phyloP scores from a whole-genome alignment of 2,888 invertebrate species.

The Drosophila longiperda region DNA sequence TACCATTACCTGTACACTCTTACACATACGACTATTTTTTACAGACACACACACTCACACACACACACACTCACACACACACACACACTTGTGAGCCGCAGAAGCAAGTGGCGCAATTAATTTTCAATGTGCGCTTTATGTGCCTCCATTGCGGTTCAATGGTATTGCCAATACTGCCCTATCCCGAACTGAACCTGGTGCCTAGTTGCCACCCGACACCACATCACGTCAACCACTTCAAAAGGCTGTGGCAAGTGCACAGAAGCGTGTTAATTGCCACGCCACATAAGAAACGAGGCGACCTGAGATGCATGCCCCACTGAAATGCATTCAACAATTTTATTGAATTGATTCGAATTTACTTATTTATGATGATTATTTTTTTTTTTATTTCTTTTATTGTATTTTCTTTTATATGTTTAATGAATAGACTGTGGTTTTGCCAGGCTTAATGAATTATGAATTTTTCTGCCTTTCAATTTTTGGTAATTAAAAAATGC shows the following conservation, averaged over 20 bases:
- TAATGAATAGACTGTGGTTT: background rate
- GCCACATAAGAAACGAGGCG: constrained; percentile 33
- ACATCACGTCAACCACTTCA: constrained; percentile 2
- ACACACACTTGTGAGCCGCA: constrained; percentile 13
- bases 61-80: constrained; percentile 10
- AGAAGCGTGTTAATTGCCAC: constrained; percentile 68
- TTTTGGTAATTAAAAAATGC: background rate
- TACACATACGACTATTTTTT: background rate
- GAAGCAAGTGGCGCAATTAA: constrained; percentile 65
- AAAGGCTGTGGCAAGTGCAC: constrained; percentile 48
- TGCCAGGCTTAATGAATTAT: constrained; percentile 2
- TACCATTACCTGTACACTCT: constrained; percentile 18
- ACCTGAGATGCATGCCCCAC: background rate
- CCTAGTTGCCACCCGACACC: constrained; percentile 26
- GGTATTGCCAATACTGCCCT: constrained; percentile 48
- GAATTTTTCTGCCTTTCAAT: background rate
- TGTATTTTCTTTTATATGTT: constrained; percentile 4
- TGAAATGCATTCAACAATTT: constrained; percentile 27
- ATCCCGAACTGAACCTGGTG: constrained; percentile 14
- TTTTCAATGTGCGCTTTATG: constrained; percentile 77
- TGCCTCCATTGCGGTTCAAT: constrained; percentile 59
- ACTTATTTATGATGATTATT: constrained; percentile 6
- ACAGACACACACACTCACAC: constrained; percentile 2
- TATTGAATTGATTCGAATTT: constrained; percentile 33
- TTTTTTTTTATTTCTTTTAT: background rate